Evolutionary conservation across 1,140 invertebrate genomes (phyloP).

Genomic region (Drosophila miranda): DNA sequence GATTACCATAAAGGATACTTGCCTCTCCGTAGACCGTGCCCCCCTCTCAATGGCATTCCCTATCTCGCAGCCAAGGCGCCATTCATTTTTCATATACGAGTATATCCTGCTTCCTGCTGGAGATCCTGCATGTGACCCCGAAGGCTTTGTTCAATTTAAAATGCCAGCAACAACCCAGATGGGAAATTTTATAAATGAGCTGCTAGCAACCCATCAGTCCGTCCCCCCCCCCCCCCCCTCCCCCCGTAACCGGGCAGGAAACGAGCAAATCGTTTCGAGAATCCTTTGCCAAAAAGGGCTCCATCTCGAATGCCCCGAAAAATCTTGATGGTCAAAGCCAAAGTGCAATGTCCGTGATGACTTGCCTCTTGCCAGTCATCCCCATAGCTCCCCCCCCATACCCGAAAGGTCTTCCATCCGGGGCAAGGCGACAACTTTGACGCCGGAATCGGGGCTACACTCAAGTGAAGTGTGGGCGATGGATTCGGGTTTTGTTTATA

Average conservation of each 20-base stretch:
- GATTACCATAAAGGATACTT: slow-evolving; percentile 75
- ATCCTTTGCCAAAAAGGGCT: slow-evolving; percentile 48
- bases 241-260: slow-evolving; percentile 28
- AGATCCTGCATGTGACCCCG: slow-evolving; percentile 50
- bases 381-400: slow-evolving; percentile 14
- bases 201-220: slow-evolving; percentile 19
- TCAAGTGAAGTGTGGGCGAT: slow-evolving; percentile 26
- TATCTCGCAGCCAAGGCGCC: slow-evolving; percentile 48
- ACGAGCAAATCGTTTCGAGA: slow-evolving; percentile 57
- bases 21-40: slow-evolving; percentile 17
- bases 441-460: slow-evolving; percentile 30
- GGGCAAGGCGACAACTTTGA: slow-evolving; percentile 68
- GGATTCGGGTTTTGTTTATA: slow-evolving; percentile 57
- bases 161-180: slow-evolving; percentile 49
- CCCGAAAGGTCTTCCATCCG: slow-evolving; percentile 32
- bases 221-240: background rate
- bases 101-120: slow-evolving; percentile 26
- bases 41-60: too few relatives aligned
- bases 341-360: slow-evolving; percentile 79
- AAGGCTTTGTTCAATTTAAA: slow-evolving; percentile 70
- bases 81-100: slow-evolving; percentile 72
- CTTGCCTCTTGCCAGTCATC: slow-evolving; percentile 59
- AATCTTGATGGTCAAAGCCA: slow-evolving; percentile 77
- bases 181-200: slow-evolving; percentile 71
- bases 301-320: slow-evolving; percentile 22